phyloP scores from a whole-genome alignment of 2,888 invertebrate genomes.

The Frankliniella intonsa region DNA sequence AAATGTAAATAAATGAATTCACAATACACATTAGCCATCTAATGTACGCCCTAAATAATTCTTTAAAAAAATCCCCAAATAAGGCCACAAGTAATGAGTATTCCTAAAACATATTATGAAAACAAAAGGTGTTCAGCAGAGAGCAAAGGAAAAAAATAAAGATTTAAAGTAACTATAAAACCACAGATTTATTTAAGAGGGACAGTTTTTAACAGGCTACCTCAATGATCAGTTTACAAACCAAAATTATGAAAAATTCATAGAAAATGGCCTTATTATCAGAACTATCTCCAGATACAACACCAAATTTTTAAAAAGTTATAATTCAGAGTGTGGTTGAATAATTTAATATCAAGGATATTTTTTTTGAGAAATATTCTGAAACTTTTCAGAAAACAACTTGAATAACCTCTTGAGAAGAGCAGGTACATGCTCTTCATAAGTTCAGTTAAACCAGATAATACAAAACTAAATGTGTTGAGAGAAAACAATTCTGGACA shows the following conservation, averaged over 20 bases:
- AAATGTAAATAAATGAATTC: background rate
- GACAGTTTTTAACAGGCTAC: background rate
- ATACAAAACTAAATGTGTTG: no score
- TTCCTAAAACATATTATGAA: no score
- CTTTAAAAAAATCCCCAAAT: background rate
- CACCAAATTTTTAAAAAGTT: background rate
- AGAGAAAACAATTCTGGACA: no score
- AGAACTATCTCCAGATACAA: background rate
- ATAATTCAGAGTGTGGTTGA: background rate
- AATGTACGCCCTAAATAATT: background rate
- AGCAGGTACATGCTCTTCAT: background rate
- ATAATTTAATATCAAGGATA: background rate
- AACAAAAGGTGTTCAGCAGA: background rate
- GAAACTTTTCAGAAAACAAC: background rate
- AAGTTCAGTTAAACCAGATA: no score
- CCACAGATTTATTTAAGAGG: background rate
- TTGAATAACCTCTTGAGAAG: background rate
- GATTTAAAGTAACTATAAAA: background rate
- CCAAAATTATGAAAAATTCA: background rate
- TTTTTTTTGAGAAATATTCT: background rate
- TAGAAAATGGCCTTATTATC: background rate
- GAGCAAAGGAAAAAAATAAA: background rate
- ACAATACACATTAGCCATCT: background rate
- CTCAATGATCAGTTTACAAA: background rate
- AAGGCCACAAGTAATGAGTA: background rate